phyloP scores from a whole-genome alignment of 2,113 vertebrate species.

The Archocentrus centrarchus region DNA sequence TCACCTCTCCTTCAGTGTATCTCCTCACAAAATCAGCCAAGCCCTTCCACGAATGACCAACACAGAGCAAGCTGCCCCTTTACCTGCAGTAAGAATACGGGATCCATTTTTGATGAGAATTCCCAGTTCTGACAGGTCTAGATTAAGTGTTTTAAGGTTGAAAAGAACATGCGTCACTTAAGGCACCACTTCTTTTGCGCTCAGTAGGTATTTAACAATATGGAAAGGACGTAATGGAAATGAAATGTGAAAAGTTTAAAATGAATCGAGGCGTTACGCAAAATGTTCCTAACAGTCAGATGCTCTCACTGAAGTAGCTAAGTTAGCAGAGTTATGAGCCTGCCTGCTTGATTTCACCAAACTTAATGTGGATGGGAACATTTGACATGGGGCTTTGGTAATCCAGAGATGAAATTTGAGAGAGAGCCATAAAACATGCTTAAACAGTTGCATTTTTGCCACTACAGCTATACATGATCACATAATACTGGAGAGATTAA shows the following conservation, averaged over 20 bases:
- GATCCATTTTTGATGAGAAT: neutral
- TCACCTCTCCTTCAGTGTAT: neutral
- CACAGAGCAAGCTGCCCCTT: neutral
- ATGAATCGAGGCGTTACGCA: neutral
- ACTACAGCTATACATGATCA: neutral
- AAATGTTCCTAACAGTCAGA: neutral
- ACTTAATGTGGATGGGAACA: neutral
- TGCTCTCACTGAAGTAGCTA: neutral
- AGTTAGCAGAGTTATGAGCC: neutral
- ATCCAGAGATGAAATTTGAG: neutral
- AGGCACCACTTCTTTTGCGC: neutral
- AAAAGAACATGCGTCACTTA: too few relatives aligned
- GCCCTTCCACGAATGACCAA: neutral
- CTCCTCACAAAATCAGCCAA: neutral
- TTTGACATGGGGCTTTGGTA: neutral
- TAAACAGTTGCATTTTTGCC: neutral
- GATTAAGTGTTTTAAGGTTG: too few relatives aligned
- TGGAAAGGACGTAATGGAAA: neutral
- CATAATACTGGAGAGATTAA: neutral
- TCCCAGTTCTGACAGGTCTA: too few relatives aligned
- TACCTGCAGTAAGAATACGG: neutral
- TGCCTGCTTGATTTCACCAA: neutral
- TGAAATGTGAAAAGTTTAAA: neutral
- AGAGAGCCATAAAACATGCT: neutral
- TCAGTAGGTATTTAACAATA: neutral